Evolutionary conservation across 2,888 invertebrate genomes (phyloP).

Genomic region (Hemistola chrysoprasaria): DNA sequence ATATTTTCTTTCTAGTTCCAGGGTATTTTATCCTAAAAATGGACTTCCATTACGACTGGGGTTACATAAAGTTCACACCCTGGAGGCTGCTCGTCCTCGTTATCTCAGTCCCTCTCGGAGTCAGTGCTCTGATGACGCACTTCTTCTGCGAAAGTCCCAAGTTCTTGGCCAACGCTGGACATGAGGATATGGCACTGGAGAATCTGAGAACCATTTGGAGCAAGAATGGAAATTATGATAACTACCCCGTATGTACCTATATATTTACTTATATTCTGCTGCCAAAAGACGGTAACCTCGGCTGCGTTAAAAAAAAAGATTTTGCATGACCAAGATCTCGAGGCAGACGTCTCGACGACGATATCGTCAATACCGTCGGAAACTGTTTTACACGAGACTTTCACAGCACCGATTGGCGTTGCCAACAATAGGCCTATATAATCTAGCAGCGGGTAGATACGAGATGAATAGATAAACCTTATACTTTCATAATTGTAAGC

Average conservation of each 20-base stretch:
- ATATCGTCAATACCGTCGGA: too few species aligned
- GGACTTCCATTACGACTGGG: conserved; percentile 35
- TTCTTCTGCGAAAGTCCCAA: conserved; percentile 87
- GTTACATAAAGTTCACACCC: conserved; percentile 39
- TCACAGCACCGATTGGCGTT: too few species aligned
- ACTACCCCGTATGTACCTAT: conserved; percentile 33
- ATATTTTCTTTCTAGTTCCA: conserved; percentile 28
- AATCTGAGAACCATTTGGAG: conserved; percentile 79
- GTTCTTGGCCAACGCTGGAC: conserved; percentile 83
- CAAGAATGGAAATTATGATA: conserved; percentile 62
- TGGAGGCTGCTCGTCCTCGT: conserved; percentile 49
- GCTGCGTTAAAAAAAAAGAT: too few species aligned
- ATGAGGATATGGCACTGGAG: conserved; percentile 79
- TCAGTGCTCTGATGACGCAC: conserved; percentile 76
- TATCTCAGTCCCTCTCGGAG: conserved; percentile 76
- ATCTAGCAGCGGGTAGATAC: too few species aligned
- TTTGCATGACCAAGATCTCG: too few species aligned
- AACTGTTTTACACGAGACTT: too few species aligned
- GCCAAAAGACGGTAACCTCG: too few species aligned
- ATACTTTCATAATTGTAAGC: too few species aligned
- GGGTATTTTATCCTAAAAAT: conserved; percentile 39
- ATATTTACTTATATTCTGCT: too few species aligned
- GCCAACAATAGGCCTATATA: too few species aligned
- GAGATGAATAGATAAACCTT: too few species aligned
- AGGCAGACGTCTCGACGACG: too few species aligned